Evolutionary conservation across 2,797 vertebrate species (phyloP).

Genomic region (Enoplosus armatus): DNA sequence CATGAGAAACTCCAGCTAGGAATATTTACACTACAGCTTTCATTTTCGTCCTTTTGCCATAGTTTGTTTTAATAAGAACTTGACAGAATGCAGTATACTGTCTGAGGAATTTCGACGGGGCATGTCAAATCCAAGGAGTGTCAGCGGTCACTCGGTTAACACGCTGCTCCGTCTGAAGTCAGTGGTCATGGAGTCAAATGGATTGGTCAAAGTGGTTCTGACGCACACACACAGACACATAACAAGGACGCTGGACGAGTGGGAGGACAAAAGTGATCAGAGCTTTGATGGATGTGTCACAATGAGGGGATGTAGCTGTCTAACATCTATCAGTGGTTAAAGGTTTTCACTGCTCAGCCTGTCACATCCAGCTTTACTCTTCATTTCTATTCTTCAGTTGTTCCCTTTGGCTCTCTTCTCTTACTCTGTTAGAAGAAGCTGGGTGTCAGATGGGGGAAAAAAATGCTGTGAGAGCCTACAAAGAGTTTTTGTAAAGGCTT

Average conservation of each 20-base stretch:
- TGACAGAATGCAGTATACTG: constrained; percentile 64
- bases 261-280: constrained; percentile 70
- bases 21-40: constrained; percentile 71
- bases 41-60: constrained; percentile 47
- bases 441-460: constrained; percentile 30
- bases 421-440: constrained; percentile 34
- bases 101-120: constrained; percentile 55
- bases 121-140: constrained; percentile 62
- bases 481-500: constrained; percentile 59
- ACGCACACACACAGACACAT: constrained; percentile 36
- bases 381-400: constrained; percentile 52
- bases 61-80: constrained; percentile 75
- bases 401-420: constrained; percentile 46
- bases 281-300: constrained; percentile 71
- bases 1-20: constrained; percentile 63
- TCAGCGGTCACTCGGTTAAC: constrained; percentile 52
- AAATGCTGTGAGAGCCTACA: constrained; percentile 45
- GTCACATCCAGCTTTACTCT: constrained; percentile 72
- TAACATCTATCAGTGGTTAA: constrained; percentile 65
- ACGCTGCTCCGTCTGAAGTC: constrained; percentile 36
- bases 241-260: constrained; percentile 44
- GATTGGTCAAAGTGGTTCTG: constrained; percentile 53
- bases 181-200: constrained; percentile 41
- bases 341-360: constrained; percentile 53
- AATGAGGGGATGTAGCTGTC: constrained; percentile 67